Base-by-base conservation (phyloP, 2,797 vertebrate species). In the Thaleichthys pacificus region DNA sequence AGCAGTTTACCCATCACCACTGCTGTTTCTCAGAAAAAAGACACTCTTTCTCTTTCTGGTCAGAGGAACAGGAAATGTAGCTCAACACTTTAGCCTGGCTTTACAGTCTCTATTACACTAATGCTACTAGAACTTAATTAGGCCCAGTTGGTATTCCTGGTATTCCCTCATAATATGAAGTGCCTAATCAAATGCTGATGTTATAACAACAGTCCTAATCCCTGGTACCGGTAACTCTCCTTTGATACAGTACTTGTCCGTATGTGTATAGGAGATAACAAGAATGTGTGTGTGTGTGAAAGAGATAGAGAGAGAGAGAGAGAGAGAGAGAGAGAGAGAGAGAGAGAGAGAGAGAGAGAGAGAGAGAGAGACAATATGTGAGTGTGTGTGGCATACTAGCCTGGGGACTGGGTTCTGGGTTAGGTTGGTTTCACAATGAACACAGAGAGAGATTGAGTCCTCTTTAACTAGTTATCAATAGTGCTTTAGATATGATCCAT, bases 401-500 rank as follows among this genome's bases (percentile, higher is more conserved):
- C 51, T 8, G 19, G 42, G 42, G 42, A 47, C 42, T 47, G 42
- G 9, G 11, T 47, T 47, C 42, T 14, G 8, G 38, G 38, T 42
- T 42, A 9, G 38, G 38, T 42, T 42, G 19, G 51, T 56, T 56
- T n/a, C 2, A n/a, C 51, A 56, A 56, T 56, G 51, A 47, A 47
- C 42, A 47, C 42, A 47, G 1, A 47, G 42, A 47, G 42, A 47
- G 42, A 47, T 47, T 47, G 51, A 56, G 51, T n/a, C 51, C 19
- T 56, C 14, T 56, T 56, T 19, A 17, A 6, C 51, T 56, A 56
- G 51, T 86, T 80, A 84, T 92, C 87, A 91, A 90, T 90, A 74
- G 83, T 24, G 69, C 84, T 85, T 86, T 92, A 89, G 84, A 91
- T 85, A 76, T 69, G 8, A 74, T 84, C 71, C 60, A 38, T 81